phyloP scores from a whole-genome alignment of 2,113 vertebrate species.

The Tetrax tetrax region DNA sequence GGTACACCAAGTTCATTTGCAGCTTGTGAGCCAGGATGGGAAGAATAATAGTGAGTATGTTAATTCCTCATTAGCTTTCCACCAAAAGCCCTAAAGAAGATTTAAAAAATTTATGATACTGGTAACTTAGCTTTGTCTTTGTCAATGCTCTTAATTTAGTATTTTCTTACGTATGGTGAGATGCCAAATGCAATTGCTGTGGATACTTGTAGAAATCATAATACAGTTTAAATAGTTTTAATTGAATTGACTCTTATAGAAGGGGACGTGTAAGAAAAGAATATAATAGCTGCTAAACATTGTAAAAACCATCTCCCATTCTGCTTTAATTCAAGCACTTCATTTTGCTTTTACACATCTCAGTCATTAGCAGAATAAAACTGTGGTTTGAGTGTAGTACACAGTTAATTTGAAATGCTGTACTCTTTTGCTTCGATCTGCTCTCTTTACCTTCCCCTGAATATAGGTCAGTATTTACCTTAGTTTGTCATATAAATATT shows the following conservation, averaged over 20 bases:
- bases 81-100: neutral
- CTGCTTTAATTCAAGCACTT: neutral
- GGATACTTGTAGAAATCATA: neutral
- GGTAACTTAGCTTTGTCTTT: neutral
- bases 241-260: neutral
- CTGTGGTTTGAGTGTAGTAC: neutral
- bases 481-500: neutral
- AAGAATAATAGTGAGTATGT: neutral
- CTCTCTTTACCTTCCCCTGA: neutral
- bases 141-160: neutral
- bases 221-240: neutral
- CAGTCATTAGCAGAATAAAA: neutral
- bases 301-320: neutral
- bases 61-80: neutral
- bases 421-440: neutral
- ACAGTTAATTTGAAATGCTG: neutral
- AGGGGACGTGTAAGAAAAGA: neutral
- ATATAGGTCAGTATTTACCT: neutral
- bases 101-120: neutral
- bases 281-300: neutral
- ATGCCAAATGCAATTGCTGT: neutral
- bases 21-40: neutral
- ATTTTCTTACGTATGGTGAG: neutral
- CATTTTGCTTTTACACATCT: neutral
- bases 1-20: neutral